phyloP scores from a whole-genome alignment of 2,888 invertebrate species.

The Saturnia japonica region DNA sequence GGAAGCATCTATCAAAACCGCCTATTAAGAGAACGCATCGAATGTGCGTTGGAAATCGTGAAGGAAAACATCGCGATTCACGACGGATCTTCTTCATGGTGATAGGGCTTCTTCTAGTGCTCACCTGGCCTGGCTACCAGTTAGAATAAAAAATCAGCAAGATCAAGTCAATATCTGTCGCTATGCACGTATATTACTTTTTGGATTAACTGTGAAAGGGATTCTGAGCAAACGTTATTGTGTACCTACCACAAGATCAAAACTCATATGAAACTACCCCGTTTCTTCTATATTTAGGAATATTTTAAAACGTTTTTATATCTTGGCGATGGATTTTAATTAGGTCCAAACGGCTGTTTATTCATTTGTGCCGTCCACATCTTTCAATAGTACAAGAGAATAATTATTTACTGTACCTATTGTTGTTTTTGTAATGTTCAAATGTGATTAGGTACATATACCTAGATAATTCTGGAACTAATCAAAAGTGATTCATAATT shows the following conservation, averaged over 20 bases:
- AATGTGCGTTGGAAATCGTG: neutral
- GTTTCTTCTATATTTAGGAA: neutral
- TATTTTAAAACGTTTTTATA: neutral
- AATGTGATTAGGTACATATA: constrained; percentile 1
- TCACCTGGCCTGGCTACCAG: neutral
- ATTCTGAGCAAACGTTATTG: neutral
- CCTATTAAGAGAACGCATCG: no score
- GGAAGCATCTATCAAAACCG: no score
- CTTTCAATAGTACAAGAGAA: neutral
- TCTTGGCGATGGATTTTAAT: neutral
- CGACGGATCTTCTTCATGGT: neutral
- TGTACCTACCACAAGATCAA: no score
- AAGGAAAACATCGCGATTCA: no score
- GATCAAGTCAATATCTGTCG: neutral
- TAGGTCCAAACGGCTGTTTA: neutral
- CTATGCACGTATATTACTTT: neutral
- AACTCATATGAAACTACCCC: neutral
- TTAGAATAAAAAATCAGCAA: neutral
- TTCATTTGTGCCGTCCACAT: neutral
- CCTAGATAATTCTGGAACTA: neutral
- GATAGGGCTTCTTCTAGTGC: neutral
- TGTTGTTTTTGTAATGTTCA: neutral
- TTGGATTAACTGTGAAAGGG: neutral
- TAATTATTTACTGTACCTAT: neutral
- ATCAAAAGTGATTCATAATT: neutral